These are phyloP conservation scores for Anthrax anthrax DNA, from an alignment of 2,888 invertebrate genomes.

Conservation along the genomic window DNA sequence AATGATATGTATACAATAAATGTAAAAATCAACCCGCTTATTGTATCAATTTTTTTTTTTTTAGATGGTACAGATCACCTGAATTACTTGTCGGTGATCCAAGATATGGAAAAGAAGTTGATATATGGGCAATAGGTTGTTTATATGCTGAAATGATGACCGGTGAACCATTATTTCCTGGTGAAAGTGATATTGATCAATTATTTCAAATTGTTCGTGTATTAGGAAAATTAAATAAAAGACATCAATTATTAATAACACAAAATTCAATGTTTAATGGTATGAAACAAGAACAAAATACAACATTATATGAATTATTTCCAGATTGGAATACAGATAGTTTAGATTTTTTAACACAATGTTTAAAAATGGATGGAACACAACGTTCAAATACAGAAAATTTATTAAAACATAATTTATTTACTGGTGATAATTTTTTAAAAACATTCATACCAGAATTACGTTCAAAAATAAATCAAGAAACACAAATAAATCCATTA, in stretches of 20 bases:
- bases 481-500: slow-evolving; percentile 42
- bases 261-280: slow-evolving; percentile 35
- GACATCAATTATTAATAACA: slow-evolving; percentile 35
- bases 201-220: slow-evolving; percentile 65
- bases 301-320: slow-evolving; percentile 29
- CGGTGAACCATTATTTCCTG: slow-evolving; percentile 75
- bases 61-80: slow-evolving; percentile 68
- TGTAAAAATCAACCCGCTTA: too few relatives aligned
- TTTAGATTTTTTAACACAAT: slow-evolving; percentile 35
- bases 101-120: slow-evolving; percentile 57
- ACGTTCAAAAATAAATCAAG: slow-evolving; percentile 46
- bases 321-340: slow-evolving; percentile 33
- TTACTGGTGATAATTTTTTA: slow-evolving; percentile 49
- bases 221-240: slow-evolving; percentile 46
- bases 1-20: too few relatives aligned
- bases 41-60: not conserved
- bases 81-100: slow-evolving; percentile 72
- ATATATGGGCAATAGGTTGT: slow-evolving; percentile 81
- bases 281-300: slow-evolving; percentile 25
- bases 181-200: slow-evolving; percentile 82
- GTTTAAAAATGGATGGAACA: slow-evolving; percentile 49
- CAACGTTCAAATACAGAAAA: slow-evolving; percentile 45
- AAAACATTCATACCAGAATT: slow-evolving; percentile 52
- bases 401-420: slow-evolving; percentile 51
- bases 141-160: slow-evolving; percentile 74